A percentile compares a stretch with the other conserved stretches of the same genome.
These are phyloP conservation scores for Drosophila putrida DNA, from an alignment of 2,888 invertebrate species.

Conservation along the genomic window DNA sequence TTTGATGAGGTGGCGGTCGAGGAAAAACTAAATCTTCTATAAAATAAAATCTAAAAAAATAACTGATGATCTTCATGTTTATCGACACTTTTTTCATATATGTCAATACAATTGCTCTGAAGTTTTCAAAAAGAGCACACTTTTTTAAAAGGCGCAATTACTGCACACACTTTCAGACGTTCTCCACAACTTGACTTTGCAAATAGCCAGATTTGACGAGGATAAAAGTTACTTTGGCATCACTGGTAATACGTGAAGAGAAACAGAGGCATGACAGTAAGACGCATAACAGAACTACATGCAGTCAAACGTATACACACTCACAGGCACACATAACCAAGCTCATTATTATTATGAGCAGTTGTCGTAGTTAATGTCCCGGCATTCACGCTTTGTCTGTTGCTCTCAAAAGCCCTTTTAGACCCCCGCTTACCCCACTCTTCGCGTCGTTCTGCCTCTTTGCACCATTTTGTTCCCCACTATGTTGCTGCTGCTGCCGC, in stretches of 20 bases:
- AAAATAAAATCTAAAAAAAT: no score
- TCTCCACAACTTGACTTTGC: no score
- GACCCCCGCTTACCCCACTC: neutral
- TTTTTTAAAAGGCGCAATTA: no score
- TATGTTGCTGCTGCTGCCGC: slow-evolving; percentile 30
- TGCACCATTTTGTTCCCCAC: slow-evolving; percentile 34
- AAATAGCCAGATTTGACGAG: no score
- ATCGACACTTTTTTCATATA: no score
- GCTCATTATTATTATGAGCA: slow-evolving; percentile 64
- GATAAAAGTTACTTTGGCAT: no score
- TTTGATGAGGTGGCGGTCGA: no score
- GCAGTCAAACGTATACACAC: slow-evolving; percentile 18
- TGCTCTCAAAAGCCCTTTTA: slow-evolving; percentile 27
- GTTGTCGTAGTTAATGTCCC: slow-evolving; percentile 52
- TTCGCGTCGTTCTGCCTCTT: slow-evolving; percentile 7
- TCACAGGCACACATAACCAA: slow-evolving; percentile 21
- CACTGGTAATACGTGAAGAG: neutral
- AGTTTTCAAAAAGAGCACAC: no score
- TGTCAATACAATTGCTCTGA: no score
- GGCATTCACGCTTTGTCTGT: slow-evolving; percentile 61
- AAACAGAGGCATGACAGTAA: slow-evolving; percentile 21
- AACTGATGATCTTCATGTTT: no score
- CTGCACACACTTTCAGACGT: no score
- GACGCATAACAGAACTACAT: slow-evolving; percentile 45
- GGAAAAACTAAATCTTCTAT: no score